Base-by-base conservation (phyloP, 2,888 invertebrate genomes). In the Apantesis nais region DNA sequence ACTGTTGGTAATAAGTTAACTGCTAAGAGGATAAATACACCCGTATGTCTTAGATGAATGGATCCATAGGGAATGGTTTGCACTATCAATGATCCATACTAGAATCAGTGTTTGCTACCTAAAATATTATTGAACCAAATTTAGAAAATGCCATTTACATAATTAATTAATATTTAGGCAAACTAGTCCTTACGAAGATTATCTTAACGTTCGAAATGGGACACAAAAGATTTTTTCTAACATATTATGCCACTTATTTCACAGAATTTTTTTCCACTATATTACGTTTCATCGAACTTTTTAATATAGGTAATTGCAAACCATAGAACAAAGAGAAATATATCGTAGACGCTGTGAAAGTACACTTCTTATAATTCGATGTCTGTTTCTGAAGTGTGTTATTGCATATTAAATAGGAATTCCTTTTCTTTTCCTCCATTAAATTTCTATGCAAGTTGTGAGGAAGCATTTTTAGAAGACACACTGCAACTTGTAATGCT, bases 381-480 rank as follows among this genome's bases (percentile, higher is more conserved):
- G 37, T 39, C 22, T 29, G 66, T 58, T 58, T 58, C 58, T 34
- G 39, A n/a, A n/a, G 66, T 58, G 39, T 58, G 58, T 39, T 58
- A 39, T 25, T 39, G 58, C 66, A 66, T 66, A 66, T 66, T 39
- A 66, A 66, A 66, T 7, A 66, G 19, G 19, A 5, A 25, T 19
- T 14, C 25, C 55, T 55, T 55, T 66, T 66, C 66, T 58, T 55
- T 66, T 66, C 8, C 39, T 37, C 0, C 5, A 39, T 29, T 39
- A 22, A 66, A n/a, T 66, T n/a, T 66, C 66, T 55, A 52, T 66
- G 4, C 58, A 52, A 39, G 11, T 58, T 39, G 37, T 19, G 14
- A 58, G 58, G 58, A 37, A 37, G 12, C 11, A 58, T 58, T 58
- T 58, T 29, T 58, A 4, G 58, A 7, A 29, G 16, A 29, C 58